Evolutionary conservation across 2,888 invertebrate species (phyloP), one percentile per base, ranked within the genome.

Genomic region (Piscicola geometra): DNA sequence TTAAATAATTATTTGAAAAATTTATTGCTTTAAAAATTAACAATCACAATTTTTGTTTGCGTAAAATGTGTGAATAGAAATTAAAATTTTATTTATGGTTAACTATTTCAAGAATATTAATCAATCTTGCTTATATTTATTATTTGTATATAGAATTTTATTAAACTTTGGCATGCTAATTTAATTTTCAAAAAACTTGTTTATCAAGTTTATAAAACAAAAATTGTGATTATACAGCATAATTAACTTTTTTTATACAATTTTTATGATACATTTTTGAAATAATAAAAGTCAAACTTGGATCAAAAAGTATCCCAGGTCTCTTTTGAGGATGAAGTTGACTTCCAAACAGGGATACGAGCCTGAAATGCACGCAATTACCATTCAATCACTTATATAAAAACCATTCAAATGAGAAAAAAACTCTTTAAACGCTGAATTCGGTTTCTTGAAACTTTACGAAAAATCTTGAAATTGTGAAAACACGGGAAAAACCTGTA

Each of bases 251-350:
- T n/a, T n/a, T n/a, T n/a, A n/a, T n/a, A n/a, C n/a, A n/a, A n/a
- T n/a, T n/a, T n/a, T n/a, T n/a, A n/a, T n/a, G n/a, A n/a, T n/a
- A n/a, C n/a, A n/a, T n/a, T n/a, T n/a, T n/a, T n/a, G n/a, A 41
- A 41, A 41, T 9, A 41, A 15, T 9, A 41, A 15, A 41, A 41
- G 41, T 41, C 15, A 41, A 68, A 75, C 75, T 52, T 76, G 76
- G 69, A 76, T 76, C 25, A 76, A 41, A 71, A 76, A 76, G 75
- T 76, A 76, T 3, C 76, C 76, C 32, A 76, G 50, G 66, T 76
- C 76, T 21, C 76, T 30, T 9, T 74, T 30, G 50, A 76, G 35
- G 60, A 70, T 41, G 64, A 76, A 76, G 32, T 74, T 66, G 69
- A 76, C 64, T 33, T 76, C 76, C 60, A 76, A 41, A 35, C 76